phyloP scores from a whole-genome alignment of 2,113 vertebrate genomes.

The Notarius quadriscutis region DNA sequence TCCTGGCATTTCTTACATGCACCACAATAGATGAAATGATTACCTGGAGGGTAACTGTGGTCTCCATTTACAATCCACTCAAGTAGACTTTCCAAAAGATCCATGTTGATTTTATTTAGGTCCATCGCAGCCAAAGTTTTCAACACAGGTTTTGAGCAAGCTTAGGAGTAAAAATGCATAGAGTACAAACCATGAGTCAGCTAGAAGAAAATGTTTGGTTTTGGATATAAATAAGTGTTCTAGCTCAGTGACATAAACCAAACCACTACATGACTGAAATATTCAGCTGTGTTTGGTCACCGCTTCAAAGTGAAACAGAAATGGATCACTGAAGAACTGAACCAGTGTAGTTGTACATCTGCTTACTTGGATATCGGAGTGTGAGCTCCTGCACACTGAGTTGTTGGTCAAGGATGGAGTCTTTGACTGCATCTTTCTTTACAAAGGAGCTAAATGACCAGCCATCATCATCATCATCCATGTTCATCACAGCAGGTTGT shows the following conservation, averaged over 20 bases:
- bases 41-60: slow-evolving; percentile 89
- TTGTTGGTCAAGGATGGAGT: slow-evolving; percentile 88
- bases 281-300: background rate
- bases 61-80: slow-evolving; percentile 92
- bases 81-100: slow-evolving; percentile 89
- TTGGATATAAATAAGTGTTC: background rate
- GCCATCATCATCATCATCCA: slow-evolving; percentile 77
- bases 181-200: background rate
- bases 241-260: background rate
- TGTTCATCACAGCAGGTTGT: slow-evolving; percentile 76
- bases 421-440: slow-evolving; percentile 75
- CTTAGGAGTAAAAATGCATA: slow-evolving; percentile 61
- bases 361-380: slow-evolving; percentile 82
- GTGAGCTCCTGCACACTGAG: slow-evolving; percentile 85
- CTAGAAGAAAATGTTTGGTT: background rate
- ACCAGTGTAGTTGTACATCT: background rate
- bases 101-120: slow-evolving; percentile 95
- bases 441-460: slow-evolving; percentile 76
- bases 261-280: background rate
- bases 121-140: slow-evolving; percentile 90
- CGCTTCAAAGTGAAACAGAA: background rate
- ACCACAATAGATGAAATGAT: background rate
- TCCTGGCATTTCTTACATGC: no score
- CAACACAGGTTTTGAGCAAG: slow-evolving; percentile 82
- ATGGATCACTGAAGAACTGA: background rate